Evolutionary conservation across 2,113 vertebrate genomes (phyloP), one percentile per base, ranked within the genome.

Genomic region (Forbesichthys papilliferus): DNA sequence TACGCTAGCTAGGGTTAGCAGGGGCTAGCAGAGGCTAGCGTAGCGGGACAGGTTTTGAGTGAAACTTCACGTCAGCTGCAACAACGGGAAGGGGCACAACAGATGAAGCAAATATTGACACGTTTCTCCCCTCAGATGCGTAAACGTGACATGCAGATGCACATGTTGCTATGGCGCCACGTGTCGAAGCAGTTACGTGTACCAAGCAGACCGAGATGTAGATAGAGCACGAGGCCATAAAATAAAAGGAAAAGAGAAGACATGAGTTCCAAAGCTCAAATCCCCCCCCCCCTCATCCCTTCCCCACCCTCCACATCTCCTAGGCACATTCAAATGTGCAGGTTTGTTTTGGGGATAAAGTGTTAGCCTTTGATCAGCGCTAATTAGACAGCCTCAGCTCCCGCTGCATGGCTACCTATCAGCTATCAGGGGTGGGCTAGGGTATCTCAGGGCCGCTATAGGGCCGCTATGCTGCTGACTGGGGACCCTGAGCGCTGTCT

Each of bases 381-480:
- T 94, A 93, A 94, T 94, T 92, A 93, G 93, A 90, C 89, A 88
- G 85, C 74, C 71, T 73, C 64, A 67, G 81, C 85, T 79, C 77
- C 79, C 63, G 69, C 82, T 88, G 27, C 27, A 27, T 27, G 55
- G 59, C 86, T 87, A 93, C 93, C 92, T 94, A 91, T 86, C 88
- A 88, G 87, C 92, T 94, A 91, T 86, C 88, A 88, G 87, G 78
- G 77, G 79, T 75, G 74, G 78, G 78, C 71, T 72, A 79, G 91
- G 92, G 89, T 91, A 92, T 77, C 82, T 95, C 91, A 87, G 93
- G 94, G 92, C 90, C 75, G 86, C 87, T 86, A 93, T 84, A 92
- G 94, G 94, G 94, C 91, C 93, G 94, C 93, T 90, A 92, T 92
- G 81, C 68, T 90, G 92, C 93, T 92, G 87, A 63, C 84, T 83